phyloP scores from a whole-genome alignment of 1,140 invertebrate species.

The Pseudomyrmex cubaensis region DNA sequence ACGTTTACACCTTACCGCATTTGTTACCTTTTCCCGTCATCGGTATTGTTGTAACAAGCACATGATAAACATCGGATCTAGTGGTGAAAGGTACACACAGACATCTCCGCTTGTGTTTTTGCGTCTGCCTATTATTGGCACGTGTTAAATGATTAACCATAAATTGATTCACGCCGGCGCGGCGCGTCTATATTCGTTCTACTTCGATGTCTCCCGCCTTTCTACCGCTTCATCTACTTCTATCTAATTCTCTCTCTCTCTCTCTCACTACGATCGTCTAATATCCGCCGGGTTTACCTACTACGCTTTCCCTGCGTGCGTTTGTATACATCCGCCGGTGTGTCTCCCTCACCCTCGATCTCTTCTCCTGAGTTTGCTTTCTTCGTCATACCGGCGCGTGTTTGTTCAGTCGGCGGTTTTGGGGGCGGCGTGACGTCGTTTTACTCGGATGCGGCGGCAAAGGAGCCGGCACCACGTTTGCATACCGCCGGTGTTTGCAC shows the following conservation, averaged over 20 bases:
- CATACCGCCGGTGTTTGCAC: slow-evolving; percentile 58
- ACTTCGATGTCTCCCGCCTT: slow-evolving; percentile 4
- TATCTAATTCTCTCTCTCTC: slow-evolving; percentile 41
- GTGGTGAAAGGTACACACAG: background rate
- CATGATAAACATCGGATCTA: slow-evolving; percentile 26
- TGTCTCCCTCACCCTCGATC: background rate
- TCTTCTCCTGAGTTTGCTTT: slow-evolving; percentile 20
- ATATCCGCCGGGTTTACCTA: background rate
- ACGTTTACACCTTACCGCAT: slow-evolving; percentile 2
- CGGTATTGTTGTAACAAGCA: slow-evolving; percentile 22
- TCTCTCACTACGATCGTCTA: background rate
- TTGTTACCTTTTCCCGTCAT: slow-evolving; percentile 33
- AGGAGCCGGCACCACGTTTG: slow-evolving; percentile 55
- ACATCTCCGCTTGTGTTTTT: slow-evolving; percentile 21
- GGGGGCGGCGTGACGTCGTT: slow-evolving; percentile 49
- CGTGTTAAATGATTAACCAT: slow-evolving; percentile 55
- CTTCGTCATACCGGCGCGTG: slow-evolving; percentile 49
- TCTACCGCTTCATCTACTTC: slow-evolving; percentile 50
- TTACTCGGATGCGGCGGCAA: slow-evolving; percentile 45
- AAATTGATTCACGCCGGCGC: slow-evolving; percentile 32
- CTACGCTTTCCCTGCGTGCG: background rate
- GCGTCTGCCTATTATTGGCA: background rate
- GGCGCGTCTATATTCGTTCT: slow-evolving; percentile 12
- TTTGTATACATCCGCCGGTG: slow-evolving; percentile 23
- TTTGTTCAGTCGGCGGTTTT: slow-evolving; percentile 61